Evolutionary conservation across 2,113 vertebrate genomes (phyloP), one percentile per base, ranked within the genome.

Genomic region (Ammospiza caudacuta): DNA sequence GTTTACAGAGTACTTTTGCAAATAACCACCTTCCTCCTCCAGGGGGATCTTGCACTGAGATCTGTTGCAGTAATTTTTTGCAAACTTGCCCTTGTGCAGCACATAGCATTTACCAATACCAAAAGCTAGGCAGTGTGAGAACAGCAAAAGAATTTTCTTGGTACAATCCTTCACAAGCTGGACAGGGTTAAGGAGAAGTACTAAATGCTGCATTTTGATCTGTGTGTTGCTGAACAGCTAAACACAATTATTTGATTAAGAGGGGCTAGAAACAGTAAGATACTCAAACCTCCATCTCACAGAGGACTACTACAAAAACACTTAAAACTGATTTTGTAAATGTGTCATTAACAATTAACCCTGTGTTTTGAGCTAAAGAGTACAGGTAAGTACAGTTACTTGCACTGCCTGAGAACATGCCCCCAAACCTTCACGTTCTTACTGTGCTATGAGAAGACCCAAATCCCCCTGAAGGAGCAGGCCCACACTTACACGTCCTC

Each of bases 401-500:
- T 74, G n/a, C 33, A 41, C 12, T 55, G 21, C 13, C 51, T 54
- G n/a, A 70, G 28, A 37, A 58, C 4, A 37, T 1, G 17, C 4
- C 28, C 9, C 54, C n/a, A 41, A 35, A 83, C 18, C 7, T 16
- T 66, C 23, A 57, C 0, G 1, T 46, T 66, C 49, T 69, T 9
- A 15, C 5, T 16, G 27, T 43, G 33, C 54, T 24, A 6, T 0
- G 1, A 43, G 49, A 43, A 49, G 24, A 76, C 41, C 39, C 35
- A 73, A 72, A 43, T 12, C 5, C 13, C 14, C 43, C 39, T 15
- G 62, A 44, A 59, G 73, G 27, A 39, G 23, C 43, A 27, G 22
- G 25, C 23, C 35, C 22, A 24, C 41, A 22, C 33, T 49, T 54
- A 52, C 11, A 15, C 0, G 0, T 9, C 16, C 23, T 57, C 72